Conservation (phyloP, 23 tunicate genomes). For the Halocynthia roretzi region DNA sequence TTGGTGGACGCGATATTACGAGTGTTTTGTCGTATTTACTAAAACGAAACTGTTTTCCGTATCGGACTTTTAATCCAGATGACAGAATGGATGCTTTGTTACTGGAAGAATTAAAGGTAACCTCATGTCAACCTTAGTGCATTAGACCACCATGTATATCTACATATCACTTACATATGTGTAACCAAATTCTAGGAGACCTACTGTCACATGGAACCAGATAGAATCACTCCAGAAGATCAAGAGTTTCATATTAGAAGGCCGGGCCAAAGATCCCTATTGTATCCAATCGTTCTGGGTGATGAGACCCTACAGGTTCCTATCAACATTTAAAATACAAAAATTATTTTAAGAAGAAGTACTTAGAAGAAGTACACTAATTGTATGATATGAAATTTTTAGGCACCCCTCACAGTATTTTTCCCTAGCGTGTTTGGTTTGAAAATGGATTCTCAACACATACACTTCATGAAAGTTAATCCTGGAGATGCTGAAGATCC, state of each 20-base stretch:
- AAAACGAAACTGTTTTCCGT: slow-evolving; percentile 45
- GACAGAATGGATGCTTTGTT: slow-evolving; percentile 79
- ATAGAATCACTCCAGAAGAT: slow-evolving; percentile 29
- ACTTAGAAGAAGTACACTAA: no score
- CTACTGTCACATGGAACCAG: slow-evolving; percentile 56
- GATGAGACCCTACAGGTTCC: slow-evolving; percentile 49
- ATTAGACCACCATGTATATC: not conserved
- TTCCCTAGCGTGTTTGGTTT: slow-evolving; percentile 33
- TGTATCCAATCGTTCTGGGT: slow-evolving; percentile 49
- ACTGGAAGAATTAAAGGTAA: slow-evolving; percentile 69
- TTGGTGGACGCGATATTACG: slow-evolving; percentile 72
- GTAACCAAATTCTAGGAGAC: slow-evolving; percentile 34
- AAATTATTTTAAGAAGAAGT: no score
- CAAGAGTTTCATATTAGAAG: slow-evolving; percentile 61
- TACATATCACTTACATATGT: not conserved
- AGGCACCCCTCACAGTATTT: slow-evolving; percentile 58
- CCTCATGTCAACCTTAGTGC: not conserved
- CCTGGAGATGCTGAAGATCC: slow-evolving; percentile 70
- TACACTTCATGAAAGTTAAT: slow-evolving; percentile 38
- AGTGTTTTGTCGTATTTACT: slow-evolving; percentile 41
- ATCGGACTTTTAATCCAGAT: slow-evolving; percentile 35
- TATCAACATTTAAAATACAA: no score
- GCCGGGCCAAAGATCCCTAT: slow-evolving; percentile 50
- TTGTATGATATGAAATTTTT: slow-evolving; percentile 3
- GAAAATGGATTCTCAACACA: not conserved